phyloP scores from a whole-genome alignment of 2,888 invertebrate genomes.

The Balanococcus diminutus region DNA sequence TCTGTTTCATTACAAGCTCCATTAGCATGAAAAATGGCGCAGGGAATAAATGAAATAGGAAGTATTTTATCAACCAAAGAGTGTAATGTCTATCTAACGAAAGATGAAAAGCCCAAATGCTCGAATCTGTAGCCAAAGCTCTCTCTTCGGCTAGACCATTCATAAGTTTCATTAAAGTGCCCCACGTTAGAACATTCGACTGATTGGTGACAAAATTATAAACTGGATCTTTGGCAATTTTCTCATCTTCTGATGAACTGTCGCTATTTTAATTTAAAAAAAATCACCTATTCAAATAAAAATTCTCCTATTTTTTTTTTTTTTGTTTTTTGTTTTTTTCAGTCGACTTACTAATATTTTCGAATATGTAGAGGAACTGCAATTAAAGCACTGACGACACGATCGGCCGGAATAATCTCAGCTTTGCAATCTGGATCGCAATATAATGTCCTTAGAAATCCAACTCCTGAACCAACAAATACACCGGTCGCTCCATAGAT shows the following conservation, averaged over 20 bases:
- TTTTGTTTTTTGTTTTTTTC: no score
- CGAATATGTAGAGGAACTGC: constrained; percentile 41
- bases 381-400: constrained; percentile 40
- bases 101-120: constrained; percentile 17
- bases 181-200: not conserved
- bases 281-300: not conserved
- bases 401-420: constrained; percentile 50
- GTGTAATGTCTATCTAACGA: constrained; percentile 1
- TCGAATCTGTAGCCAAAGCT: not conserved
- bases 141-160: not conserved
- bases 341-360: constrained; percentile 2
- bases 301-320: no score
- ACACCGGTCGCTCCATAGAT: constrained; percentile 43
- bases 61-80: constrained; percentile 14
- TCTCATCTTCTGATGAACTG: not conserved
- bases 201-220: constrained; percentile 23
- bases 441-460: constrained; percentile 24
- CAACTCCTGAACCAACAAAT: constrained; percentile 32
- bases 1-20: not conserved
- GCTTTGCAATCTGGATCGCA: constrained; percentile 44
- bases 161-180: not conserved
- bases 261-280: not conserved
- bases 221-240: not conserved
- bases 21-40: constrained; percentile 30
- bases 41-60: constrained; percentile 10